Evolutionary conservation across 2,888 invertebrate species (phyloP), one percentile per base, ranked within the genome.

Genomic region (Amorpha juglandis): DNA sequence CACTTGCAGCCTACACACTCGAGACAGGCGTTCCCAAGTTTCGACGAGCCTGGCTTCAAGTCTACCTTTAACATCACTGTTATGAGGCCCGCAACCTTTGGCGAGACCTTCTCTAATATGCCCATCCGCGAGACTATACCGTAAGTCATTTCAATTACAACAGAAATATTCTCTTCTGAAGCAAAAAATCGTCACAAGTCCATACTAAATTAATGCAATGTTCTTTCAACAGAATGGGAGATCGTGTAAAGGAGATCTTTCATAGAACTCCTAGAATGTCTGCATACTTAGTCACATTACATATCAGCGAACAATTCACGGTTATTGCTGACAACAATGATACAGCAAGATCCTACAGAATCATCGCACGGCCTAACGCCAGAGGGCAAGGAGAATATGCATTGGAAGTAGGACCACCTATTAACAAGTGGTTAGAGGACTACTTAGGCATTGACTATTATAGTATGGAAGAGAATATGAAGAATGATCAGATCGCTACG

Each of bases 1-100:
- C 97, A 97, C 80, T 95, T 97, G 78, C 96, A 97, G 86, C 95
- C 97, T 0, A 96, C 96, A 0, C 96, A 97, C 82, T 96, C 97
- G 0, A 94, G 97, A 50, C 95, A 95, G 76, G 96, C 96, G 1
- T 97, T 97, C 87, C 97, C 97, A 0, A 96, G 97, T 82, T 97
- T 97, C 77, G 97, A 98, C 83, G 97, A 98, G 80, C 97, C 97
- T 3, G 96, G 93, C 0, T 92, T 88, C 68, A 93, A 92, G 69
- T 89, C 92, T 0, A 88, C 95, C 0, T 93, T 97, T 70, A 96
- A 96, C 21, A 92, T 93, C 27, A 86, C 83, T 62, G 81, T 92
- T 51, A 90, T 90, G 68, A 82, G 91, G 58, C 91, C 88, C 21
- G 68, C 69, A 0, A 53, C 78, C 63, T 93, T 86, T 63, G 80